Conservation (phyloP, 2,113 vertebrate species). For the Hypanus sabinus region DNA sequence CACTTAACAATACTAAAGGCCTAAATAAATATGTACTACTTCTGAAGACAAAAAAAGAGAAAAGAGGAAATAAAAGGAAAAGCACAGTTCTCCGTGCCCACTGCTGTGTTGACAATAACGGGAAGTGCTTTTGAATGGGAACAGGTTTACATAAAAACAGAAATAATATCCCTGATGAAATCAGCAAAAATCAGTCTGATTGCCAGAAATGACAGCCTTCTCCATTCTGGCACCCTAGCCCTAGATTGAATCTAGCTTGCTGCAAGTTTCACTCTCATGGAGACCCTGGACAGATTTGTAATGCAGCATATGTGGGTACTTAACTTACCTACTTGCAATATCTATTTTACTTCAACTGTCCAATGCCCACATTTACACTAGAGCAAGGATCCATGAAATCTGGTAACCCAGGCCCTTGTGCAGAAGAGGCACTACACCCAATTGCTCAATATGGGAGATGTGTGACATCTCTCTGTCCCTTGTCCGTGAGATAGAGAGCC, state of each 20-base stretch:
- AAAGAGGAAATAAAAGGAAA: background rate
- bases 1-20: background rate
- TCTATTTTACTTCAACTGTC: background rate
- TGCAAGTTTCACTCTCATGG: background rate
- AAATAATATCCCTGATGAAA: background rate
- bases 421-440: background rate
- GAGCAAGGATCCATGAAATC: background rate
- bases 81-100: background rate
- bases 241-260: background rate
- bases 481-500: no score
- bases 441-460: no score
- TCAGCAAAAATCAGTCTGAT: background rate
- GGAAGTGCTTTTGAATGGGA: background rate
- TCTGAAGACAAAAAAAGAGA: background rate
- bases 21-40: background rate
- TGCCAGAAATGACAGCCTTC: background rate
- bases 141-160: background rate
- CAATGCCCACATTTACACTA: background rate
- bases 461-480: no score
- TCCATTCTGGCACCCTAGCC: background rate
- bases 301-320: background rate
- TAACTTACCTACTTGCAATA: background rate
- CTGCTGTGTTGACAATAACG: background rate
- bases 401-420: background rate
- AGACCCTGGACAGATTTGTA: background rate